Evolutionary conservation across 2,113 vertebrate genomes (phyloP).

Genomic region (Microcebus griseorufus): DNA sequence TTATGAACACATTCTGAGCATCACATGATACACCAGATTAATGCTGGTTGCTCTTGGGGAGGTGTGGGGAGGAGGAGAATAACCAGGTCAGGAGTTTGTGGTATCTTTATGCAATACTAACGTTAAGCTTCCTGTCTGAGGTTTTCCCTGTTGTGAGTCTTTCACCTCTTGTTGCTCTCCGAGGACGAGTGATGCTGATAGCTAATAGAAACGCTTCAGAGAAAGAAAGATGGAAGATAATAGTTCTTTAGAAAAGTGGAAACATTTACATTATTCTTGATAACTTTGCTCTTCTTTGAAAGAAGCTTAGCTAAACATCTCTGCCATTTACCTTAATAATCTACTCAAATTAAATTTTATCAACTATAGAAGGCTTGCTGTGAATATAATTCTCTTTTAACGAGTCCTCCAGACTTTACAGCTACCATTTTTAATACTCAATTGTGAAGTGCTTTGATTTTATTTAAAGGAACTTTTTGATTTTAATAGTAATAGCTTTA

Average conservation of each 20-base stretch:
- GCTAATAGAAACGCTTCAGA: slow-evolving; percentile 47
- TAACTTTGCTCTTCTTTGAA: slow-evolving; percentile 44
- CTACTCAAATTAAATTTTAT: slow-evolving; percentile 30
- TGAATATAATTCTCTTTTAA: neutral
- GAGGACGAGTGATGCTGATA: neutral
- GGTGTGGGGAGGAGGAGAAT: slow-evolving; percentile 4
- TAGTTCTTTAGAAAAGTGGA: slow-evolving; percentile 64
- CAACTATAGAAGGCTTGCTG: neutral
- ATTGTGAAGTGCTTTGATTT: neutral
- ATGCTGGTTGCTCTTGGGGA: neutral
- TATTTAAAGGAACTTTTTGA: slow-evolving; percentile 3
- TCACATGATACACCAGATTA: neutral
- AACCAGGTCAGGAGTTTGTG: slow-evolving; percentile 84
- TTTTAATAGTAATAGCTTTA: neutral
- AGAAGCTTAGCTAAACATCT: slow-evolving; percentile 29
- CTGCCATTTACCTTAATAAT: slow-evolving; percentile 5
- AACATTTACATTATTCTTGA: slow-evolving; percentile 32
- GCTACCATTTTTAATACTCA: neutral
- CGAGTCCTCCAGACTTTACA: neutral
- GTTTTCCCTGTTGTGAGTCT: slow-evolving; percentile 61
- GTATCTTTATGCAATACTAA: slow-evolving; percentile 72
- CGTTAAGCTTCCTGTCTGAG: slow-evolving; percentile 74
- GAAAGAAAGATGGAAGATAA: slow-evolving; percentile 63
- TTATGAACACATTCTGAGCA: neutral
- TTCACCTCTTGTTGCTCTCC: slow-evolving; percentile 46